These are phyloP conservation scores for Acanthaster planci DNA, from an alignment of 35 echinoderm and acorn worm genomes.

Conservation along the genomic window DNA sequence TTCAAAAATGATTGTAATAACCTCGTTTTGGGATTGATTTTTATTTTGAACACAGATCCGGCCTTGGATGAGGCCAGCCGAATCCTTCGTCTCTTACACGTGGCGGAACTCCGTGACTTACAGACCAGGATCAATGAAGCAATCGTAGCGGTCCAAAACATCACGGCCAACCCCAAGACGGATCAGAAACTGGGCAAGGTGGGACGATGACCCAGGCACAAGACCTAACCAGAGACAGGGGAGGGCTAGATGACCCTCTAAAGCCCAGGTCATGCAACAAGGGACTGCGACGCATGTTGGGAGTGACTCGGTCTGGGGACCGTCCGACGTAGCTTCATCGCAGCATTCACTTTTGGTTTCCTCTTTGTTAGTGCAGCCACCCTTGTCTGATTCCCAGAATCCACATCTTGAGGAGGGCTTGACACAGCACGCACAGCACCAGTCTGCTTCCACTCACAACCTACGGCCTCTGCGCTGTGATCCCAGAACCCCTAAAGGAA, in stretches of 20 bases:
- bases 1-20: no score
- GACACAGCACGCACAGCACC: no score
- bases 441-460: no score
- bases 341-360: no score
- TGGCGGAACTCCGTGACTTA: conserved; percentile 81
- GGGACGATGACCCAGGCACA: conserved; percentile 58
- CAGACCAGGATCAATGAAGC: conserved; percentile 98
- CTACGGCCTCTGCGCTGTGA: no score
- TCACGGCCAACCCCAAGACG: conserved; percentile 94
- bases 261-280: background rate
- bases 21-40: background rate
- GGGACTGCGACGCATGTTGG: background rate
- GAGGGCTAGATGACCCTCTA: no score
- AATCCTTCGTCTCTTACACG: conserved; percentile 81
- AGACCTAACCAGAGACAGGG: no score
- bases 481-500: no score
- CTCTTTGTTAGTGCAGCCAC: background rate
- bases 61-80: conserved; percentile 70
- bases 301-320: background rate
- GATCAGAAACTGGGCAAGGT: conserved; percentile 95
- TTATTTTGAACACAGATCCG: conserved; percentile 54
- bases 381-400: no score
- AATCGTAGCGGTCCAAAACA: conserved; percentile 78
- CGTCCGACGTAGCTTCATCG: no score
- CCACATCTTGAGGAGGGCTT: no score